These are phyloP conservation scores for Garrulus glandarius DNA, from an alignment of 2,797 vertebrate genomes.

Conservation along the genomic window DNA sequence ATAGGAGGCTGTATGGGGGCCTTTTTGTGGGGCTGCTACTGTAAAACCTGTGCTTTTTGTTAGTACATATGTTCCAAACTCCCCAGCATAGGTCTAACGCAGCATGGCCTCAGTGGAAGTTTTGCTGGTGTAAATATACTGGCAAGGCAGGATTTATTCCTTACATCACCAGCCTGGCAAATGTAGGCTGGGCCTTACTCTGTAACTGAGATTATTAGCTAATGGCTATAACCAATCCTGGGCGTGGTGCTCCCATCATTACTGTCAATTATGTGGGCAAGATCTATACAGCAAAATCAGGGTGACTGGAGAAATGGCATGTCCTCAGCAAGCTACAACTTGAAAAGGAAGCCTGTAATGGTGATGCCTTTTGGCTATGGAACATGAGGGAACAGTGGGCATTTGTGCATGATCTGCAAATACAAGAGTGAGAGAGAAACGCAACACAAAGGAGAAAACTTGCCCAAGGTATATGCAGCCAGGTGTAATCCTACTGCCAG, in stretches of 20 bases:
- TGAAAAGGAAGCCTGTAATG: conserved; percentile 48
- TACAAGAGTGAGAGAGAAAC: neutral
- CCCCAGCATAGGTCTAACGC: neutral
- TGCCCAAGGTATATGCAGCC: neutral
- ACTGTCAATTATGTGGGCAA: conserved; percentile 37
- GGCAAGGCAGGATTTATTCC: neutral
- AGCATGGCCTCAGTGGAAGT: neutral
- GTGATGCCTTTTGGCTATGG: conserved; percentile 50
- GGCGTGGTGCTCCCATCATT: conserved; percentile 17
- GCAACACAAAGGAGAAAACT: neutral
- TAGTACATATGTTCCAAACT: neutral
- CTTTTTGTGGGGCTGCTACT: neutral
- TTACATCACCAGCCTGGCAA: conserved; percentile 6
- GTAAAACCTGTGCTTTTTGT: neutral
- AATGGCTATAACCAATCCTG: conserved; percentile 24
- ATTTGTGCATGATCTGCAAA: conserved; percentile 44
- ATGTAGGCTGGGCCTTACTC: neutral
- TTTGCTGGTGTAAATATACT: neutral
- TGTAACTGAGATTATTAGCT: conserved; percentile 6
- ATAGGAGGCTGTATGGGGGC: neutral
- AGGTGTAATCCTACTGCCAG: neutral
- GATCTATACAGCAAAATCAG: conserved; percentile 24
- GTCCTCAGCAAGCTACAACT: conserved; percentile 34
- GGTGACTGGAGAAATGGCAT: neutral
- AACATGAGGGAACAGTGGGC: conserved; percentile 52